Base-by-base conservation (phyloP, 1,140 invertebrate species). In the Penaeus japonicus region DNA sequence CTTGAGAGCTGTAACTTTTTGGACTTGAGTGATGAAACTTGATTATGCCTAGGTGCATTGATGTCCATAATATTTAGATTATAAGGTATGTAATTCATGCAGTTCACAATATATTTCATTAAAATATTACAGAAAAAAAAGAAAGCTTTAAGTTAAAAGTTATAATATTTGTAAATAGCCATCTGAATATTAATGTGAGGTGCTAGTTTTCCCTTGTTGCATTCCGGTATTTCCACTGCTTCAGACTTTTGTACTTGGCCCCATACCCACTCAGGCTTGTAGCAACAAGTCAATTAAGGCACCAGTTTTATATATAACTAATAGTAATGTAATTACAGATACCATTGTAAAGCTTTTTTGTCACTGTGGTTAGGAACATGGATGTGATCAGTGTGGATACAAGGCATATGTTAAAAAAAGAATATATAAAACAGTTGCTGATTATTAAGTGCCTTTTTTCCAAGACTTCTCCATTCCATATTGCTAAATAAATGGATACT, bases 201-300 rank as follows among this genome's bases (percentile, higher is more conserved):
- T 88, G 87, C 87, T 88, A 88, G 87, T 83, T 87, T 62, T 73
- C 70, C 70, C 83, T 65, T 88, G 80, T 88, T 88, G 87, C 87
- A 88, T 88, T 88, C 87, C 87, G 80, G 57, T 83, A 88, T 83
- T 83, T 75, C 73, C 87, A 88, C 54, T 39, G 80, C 87, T 88
- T 88, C 32, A 73, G 83, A 75, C 30, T 88, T 83, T 84, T 84
- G 80, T 84, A 84, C 80, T 84, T 88, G 87, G 70, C 32, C 62
- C 73, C 55, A 65, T 62, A 65, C 85, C 85, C 62, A 88, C 73
- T 81, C 87, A 88, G 65, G 87, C 87, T 83, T 88, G 80, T 87
- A 87, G 86, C 82, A 27, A 87, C 85, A 84, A 88, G 87, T 88
- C 87, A 57, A 59, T 62, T 59, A 77, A 77, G 81, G 87, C 87